A percentile compares a stretch with the other conserved stretches of the same genome.
These are phyloP conservation scores for Gallinago nigripennis DNA, from an alignment of 2,797 vertebrate species.

Conservation along the genomic window DNA sequence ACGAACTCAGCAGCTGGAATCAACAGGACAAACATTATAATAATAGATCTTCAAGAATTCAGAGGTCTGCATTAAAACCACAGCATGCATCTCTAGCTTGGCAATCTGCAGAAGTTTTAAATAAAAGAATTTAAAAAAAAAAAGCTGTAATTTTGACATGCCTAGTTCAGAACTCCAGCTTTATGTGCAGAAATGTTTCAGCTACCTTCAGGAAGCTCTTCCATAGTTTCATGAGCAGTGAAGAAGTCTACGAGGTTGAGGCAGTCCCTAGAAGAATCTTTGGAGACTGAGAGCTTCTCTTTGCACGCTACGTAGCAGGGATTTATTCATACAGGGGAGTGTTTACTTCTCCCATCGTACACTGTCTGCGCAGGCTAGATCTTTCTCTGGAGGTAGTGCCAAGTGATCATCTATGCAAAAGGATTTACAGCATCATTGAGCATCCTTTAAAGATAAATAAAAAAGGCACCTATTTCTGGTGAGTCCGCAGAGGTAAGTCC, in stretches of 20 bases:
- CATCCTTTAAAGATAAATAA: neutral
- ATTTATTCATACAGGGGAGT: neutral
- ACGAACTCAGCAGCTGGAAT: neutral
- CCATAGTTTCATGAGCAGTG: neutral
- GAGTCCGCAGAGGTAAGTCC: neutral
- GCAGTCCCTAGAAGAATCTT: neutral
- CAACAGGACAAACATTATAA: neutral
- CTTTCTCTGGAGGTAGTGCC: neutral
- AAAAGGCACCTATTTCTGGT: neutral
- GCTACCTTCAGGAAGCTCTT: neutral
- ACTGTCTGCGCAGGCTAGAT: neutral
- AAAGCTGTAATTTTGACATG: neutral
- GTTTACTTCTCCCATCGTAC: neutral
- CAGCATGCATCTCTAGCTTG: neutral
- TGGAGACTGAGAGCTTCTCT: neutral
- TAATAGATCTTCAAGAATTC: fast-evolving
- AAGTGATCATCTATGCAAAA: neutral
- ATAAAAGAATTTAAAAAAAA: neutral
- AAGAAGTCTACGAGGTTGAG: neutral
- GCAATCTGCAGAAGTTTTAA: neutral
- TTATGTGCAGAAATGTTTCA: neutral
- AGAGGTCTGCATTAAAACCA: neutral
- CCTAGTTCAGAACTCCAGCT: neutral
- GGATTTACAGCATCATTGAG: neutral
- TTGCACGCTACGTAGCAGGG: fast-evolving